These are phyloP conservation scores for Hippoglossus hippoglossus DNA, from an alignment of 2,797 vertebrate species.

Conservation along the genomic window DNA sequence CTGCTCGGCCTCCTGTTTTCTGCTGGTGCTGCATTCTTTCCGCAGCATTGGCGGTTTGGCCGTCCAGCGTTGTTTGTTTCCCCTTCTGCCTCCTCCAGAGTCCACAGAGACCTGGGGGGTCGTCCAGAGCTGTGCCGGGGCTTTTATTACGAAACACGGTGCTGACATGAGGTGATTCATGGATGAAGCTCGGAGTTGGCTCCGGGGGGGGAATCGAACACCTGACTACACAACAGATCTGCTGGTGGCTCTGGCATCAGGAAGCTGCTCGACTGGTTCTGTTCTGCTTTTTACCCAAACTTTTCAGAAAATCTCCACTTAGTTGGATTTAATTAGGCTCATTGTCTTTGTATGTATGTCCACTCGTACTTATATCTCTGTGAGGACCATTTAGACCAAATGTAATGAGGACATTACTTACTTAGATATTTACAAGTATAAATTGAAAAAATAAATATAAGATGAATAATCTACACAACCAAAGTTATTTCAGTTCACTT, in stretches of 20 bases:
- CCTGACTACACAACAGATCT: constrained; percentile 50
- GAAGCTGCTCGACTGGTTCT: neutral
- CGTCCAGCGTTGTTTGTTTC: constrained; percentile 60
- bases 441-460: too few relatives aligned
- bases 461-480: too few relatives aligned
- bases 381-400: too few relatives aligned
- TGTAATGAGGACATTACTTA: too few relatives aligned
- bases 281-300: neutral
- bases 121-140: constrained; percentile 38
- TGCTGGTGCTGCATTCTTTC: constrained; percentile 74
- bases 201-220: constrained; percentile 22
- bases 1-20: constrained; percentile 50
- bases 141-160: constrained; percentile 49
- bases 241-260: constrained; percentile 13
- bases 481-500: too few relatives aligned
- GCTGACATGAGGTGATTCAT: constrained; percentile 32
- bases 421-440: too few relatives aligned
- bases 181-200: constrained; percentile 35
- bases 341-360: neutral
- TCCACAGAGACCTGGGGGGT: constrained; percentile 48
- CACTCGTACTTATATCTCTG: too few relatives aligned
- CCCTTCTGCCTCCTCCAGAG: constrained; percentile 60
- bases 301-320: too few relatives aligned
- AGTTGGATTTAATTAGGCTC: too few relatives aligned
- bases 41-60: constrained; percentile 69